phyloP scores from a whole-genome alignment of 2,888 invertebrate species.

The Acrobasis consociella region DNA sequence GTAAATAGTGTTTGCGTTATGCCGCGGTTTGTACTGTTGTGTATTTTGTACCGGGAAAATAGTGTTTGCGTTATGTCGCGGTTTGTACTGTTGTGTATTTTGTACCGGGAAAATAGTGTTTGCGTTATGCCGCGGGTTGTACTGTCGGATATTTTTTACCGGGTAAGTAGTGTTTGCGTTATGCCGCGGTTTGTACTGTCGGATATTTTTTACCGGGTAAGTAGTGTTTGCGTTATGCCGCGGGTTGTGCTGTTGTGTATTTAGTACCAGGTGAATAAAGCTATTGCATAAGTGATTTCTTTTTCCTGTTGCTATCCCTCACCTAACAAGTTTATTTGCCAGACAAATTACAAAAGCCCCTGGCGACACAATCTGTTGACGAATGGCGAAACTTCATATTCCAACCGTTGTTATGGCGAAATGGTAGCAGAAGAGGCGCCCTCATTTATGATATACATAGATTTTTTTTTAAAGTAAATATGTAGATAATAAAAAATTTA shows the following conservation, averaged over 20 bases:
- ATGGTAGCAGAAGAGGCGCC: too few species aligned
- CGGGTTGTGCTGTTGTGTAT: conserved; percentile 46
- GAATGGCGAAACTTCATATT: too few species aligned
- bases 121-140: conserved; percentile 47
- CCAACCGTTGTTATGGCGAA: too few species aligned
- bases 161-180: conserved; percentile 42
- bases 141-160: conserved; percentile 52
- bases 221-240: conserved; percentile 50
- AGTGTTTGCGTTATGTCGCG: conserved; percentile 48
- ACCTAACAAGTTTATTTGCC: too few species aligned
- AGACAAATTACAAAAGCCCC: too few species aligned
- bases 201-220: conserved; percentile 44
- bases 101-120: conserved; percentile 39
- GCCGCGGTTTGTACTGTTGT: conserved; percentile 50
- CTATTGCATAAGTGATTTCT: neutral
- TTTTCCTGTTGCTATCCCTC: neutral
- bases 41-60: conserved; percentile 40
- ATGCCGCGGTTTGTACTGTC: conserved; percentile 47
- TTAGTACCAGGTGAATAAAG: conserved; percentile 38
- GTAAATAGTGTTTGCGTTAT: conserved; percentile 44
- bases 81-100: conserved; percentile 47
- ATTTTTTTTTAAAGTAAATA: too few species aligned
- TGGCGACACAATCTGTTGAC: too few species aligned
- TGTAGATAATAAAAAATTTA: too few species aligned
- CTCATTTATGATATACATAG: too few species aligned